These are phyloP conservation scores for Puffinus mauretanicus DNA, from an alignment of 2,113 vertebrate species.

Conservation along the genomic window DNA sequence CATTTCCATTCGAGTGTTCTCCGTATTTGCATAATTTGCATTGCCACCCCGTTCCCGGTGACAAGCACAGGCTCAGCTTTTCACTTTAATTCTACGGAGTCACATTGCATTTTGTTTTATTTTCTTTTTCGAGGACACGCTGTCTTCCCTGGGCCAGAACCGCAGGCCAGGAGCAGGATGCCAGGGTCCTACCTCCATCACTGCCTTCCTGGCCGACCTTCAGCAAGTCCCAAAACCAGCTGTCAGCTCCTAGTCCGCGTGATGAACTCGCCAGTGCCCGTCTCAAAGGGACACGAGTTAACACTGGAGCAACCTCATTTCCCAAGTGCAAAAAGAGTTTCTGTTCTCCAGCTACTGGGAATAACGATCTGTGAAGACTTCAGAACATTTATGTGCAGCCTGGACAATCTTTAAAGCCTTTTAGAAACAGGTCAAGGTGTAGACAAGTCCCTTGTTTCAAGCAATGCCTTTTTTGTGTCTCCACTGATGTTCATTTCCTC, in stretches of 20 bases:
- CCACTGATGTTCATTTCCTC: background rate
- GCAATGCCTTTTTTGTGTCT: background rate
- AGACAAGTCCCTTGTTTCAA: background rate
- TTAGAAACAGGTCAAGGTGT: background rate
- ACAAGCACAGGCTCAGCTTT: conserved; percentile 35
- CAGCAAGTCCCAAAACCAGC: background rate
- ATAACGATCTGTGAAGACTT: background rate
- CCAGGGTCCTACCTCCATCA: background rate
- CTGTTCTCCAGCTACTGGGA: background rate
- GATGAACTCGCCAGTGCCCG: background rate
- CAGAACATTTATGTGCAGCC: background rate
- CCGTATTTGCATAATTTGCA: conserved; percentile 73
- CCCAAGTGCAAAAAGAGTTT: background rate
- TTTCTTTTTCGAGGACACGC: background rate
- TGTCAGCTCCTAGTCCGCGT: background rate
- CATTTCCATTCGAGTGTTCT: conserved; percentile 51
- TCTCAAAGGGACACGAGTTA: background rate
- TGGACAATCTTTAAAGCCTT: background rate
- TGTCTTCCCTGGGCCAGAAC: background rate
- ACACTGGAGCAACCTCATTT: background rate
- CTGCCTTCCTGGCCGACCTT: background rate
- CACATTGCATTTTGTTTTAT: background rate
- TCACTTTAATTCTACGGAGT: background rate
- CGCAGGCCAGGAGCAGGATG: background rate
- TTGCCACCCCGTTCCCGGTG: conserved; percentile 27